These are phyloP conservation scores for Allophyes oxyacanthae DNA, from an alignment of 2,888 invertebrate species.

Conservation along the genomic window DNA sequence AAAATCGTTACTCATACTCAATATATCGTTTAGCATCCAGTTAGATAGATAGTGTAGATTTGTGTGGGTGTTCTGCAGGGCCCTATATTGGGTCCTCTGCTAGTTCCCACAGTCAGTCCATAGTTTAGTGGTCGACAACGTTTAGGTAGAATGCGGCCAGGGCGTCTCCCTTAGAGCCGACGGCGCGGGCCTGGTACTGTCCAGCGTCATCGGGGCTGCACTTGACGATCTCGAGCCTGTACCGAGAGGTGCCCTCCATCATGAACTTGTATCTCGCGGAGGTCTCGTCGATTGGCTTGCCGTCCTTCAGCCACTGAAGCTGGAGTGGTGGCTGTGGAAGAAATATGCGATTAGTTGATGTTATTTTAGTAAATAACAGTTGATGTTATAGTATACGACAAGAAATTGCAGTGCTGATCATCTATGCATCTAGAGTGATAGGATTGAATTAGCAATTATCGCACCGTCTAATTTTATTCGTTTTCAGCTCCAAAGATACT, in stretches of 20 bases:
- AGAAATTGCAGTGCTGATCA: too few relatives aligned
- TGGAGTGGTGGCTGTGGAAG: conserved; percentile 89
- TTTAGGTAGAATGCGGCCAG: conserved; percentile 96
- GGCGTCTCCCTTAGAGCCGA: conserved; percentile 95
- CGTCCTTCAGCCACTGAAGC: conserved; percentile 97
- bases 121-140: conserved; percentile 87
- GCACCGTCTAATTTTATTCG: too few relatives aligned
- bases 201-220: conserved; percentile 94
- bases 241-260: conserved; percentile 94
- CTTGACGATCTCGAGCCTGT: conserved; percentile 93
- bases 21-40: conserved; percentile 69
- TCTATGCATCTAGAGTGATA: too few relatives aligned
- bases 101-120: conserved; percentile 68
- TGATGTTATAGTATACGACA: too few relatives aligned
- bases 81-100: conserved; percentile 62
- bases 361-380: not conserved
- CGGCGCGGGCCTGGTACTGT: conserved; percentile 96
- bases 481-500: too few relatives aligned
- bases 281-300: conserved; percentile 95
- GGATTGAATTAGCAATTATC: too few relatives aligned
- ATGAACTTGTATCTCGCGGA: conserved; percentile 94
- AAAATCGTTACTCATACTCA: conserved; percentile 77
- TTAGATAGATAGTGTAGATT: conserved; percentile 50
- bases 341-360: conserved; percentile 4
- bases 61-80: conserved; percentile 71